Conservation (phyloP, 2,888 invertebrate genomes). For the Caenorhabditis becei region DNA sequence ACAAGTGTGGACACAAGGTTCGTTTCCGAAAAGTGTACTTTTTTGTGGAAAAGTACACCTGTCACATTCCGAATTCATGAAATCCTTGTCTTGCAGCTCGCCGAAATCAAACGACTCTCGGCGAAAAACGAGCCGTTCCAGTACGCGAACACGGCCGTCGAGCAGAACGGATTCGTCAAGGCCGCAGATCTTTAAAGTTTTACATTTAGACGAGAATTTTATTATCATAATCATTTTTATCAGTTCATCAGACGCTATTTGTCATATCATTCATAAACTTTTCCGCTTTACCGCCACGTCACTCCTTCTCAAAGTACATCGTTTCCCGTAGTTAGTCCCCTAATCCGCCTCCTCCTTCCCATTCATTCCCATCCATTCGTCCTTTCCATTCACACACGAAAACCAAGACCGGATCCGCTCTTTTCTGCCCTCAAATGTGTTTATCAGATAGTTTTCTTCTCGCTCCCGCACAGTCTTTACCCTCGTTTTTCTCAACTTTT, state of each 20-base stretch:
- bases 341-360: conserved; percentile 5
- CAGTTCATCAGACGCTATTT: too few species aligned
- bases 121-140: conserved; percentile 33
- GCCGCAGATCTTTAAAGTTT: conserved; percentile 26
- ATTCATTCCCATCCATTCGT: neutral
- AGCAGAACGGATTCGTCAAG: conserved; percentile 54
- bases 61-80: conserved; percentile 13
- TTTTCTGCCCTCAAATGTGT: conserved; percentile 8
- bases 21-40: neutral
- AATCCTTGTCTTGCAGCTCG: conserved; percentile 46
- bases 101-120: conserved; percentile 64
- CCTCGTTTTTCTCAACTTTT: conserved; percentile 3
- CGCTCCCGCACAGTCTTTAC: neutral
- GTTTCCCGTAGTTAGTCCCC: neutral
- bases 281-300: neutral
- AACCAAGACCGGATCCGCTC: conserved; percentile 46
- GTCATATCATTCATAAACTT: conserved; percentile 1
- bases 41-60: neutral
- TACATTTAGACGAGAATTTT: neutral
- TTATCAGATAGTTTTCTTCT: conserved; percentile 27
- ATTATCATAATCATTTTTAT: neutral
- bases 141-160: conserved; percentile 32
- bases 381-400: conserved; percentile 26
- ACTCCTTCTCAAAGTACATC: neutral
- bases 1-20: conserved; percentile 68